A percentile compares a stretch with the other conserved stretches of the same genome.
Evolutionary conservation across 2,888 invertebrate genomes (phyloP).

Genomic region (Epirrhoe alternata): DNA sequence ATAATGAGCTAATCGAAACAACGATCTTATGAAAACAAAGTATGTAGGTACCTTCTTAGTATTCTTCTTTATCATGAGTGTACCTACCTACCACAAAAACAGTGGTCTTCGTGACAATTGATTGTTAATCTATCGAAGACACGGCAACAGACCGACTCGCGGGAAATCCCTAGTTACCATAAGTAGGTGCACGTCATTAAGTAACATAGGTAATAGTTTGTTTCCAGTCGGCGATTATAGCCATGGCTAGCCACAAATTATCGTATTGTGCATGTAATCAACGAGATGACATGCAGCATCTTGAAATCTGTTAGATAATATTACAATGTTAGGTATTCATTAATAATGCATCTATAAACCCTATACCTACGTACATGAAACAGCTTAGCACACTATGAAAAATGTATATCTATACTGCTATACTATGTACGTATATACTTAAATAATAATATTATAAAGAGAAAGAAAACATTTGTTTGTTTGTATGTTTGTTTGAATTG

Average conservation of each 20-base stretch:
- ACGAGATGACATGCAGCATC: conserved; percentile 13
- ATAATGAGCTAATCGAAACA: neutral
- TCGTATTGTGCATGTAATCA: conserved; percentile 32
- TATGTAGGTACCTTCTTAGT: neutral
- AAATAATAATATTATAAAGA: too few species aligned
- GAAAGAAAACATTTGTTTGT: too few species aligned
- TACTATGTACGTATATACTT: too few species aligned
- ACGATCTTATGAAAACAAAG: neutral
- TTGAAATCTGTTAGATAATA: conserved; percentile 6
- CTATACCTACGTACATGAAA: too few species aligned
- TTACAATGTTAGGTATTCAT: neutral
- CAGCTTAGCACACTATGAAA: too few species aligned
- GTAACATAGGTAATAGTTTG: conserved; percentile 36
- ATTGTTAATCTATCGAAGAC: conserved; percentile 17
- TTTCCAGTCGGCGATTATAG: conserved; percentile 34
- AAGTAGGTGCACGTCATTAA: conserved; percentile 19
- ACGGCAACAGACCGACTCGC: conserved; percentile 16
- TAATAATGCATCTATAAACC: too few species aligned
- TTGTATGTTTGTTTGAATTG: too few species aligned
- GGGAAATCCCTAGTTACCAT: conserved; percentile 14
- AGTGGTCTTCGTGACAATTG: conserved; percentile 9
- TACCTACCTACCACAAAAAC: conserved; percentile 1
- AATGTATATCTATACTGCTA: too few species aligned
- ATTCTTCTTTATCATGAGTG: neutral
- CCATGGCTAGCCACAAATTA: conserved; percentile 40